A percentile compares a stretch with the other conserved stretches of the same genome.
These are phyloP conservation scores for Tenthredo notha DNA, from an alignment of 2,888 invertebrate genomes.

Conservation along the genomic window DNA sequence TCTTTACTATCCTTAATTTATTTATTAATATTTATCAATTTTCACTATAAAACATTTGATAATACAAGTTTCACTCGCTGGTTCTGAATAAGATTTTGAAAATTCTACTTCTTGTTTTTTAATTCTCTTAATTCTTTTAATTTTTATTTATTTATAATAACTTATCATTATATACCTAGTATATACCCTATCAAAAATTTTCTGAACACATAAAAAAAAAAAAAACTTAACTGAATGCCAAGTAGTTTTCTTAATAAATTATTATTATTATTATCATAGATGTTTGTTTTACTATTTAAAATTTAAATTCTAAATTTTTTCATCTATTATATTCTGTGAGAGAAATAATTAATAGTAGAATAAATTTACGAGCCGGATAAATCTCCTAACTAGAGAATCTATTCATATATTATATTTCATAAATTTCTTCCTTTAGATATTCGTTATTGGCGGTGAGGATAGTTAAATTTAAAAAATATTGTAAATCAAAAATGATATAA, in stretches of 20 bases:
- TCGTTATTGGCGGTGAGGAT: neutral
- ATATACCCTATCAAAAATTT: neutral
- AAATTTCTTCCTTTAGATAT: neutral
- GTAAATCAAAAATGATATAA: neutral
- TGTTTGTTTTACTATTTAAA: neutral
- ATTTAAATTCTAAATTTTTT: neutral
- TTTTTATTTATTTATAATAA: neutral
- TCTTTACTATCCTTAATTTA: neutral
- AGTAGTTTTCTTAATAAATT: neutral
- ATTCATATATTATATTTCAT: neutral
- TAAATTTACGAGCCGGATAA: neutral
- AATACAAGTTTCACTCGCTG: slow-evolving; percentile 2
- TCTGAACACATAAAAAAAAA: neutral
- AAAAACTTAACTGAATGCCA: neutral
- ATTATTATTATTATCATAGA: neutral
- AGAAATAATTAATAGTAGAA: neutral
- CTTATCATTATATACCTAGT: neutral
- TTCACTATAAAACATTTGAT: neutral
- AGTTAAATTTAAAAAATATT: neutral
- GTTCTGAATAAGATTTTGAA: neutral
- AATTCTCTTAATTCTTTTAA: neutral
- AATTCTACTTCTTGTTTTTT: neutral
- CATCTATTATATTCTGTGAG: neutral
- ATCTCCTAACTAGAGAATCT: slow-evolving; percentile 3
- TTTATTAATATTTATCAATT: neutral